Conservation (phyloP, 2,113 vertebrate species). For the Neogobius melanostomus region DNA sequence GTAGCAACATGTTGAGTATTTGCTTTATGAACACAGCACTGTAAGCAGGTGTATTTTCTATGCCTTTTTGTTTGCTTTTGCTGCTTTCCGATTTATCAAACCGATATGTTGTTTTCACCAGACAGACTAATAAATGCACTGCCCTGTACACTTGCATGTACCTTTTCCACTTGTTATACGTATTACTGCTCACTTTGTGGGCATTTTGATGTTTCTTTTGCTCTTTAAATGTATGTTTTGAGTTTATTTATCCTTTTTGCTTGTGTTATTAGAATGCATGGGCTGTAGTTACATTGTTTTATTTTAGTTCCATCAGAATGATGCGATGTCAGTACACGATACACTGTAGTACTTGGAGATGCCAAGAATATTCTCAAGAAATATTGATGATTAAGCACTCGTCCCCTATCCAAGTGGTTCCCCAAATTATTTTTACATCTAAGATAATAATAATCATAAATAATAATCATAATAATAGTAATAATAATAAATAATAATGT, state of each 20-base stretch:
- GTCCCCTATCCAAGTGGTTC: too few species aligned
- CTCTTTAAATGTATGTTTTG: conserved; percentile 1
- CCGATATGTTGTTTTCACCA: conserved; percentile 40
- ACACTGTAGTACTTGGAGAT: too few species aligned
- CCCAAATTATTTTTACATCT: too few species aligned
- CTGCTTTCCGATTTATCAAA: conserved; percentile 46
- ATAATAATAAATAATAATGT: too few species aligned
- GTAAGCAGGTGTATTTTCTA: conserved; percentile 35
- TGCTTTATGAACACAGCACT: conserved; percentile 24
- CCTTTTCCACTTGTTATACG: conserved; percentile 24
- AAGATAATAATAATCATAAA: too few species aligned
- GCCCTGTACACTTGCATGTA: conserved; percentile 13
- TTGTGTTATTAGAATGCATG: conserved; percentile 2
- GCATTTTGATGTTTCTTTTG: conserved; percentile 14
- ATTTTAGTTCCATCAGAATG: conserved; percentile 29
- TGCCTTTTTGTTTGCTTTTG: conserved; percentile 48
- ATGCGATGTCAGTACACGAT: not conserved
- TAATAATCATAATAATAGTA: too few species aligned
- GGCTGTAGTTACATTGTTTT: conserved; percentile 2
- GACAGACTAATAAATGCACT: conserved; percentile 32
- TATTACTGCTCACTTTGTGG: conserved; percentile 29
- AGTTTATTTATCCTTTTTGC: conserved; percentile 5
- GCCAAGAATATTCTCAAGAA: too few species aligned
- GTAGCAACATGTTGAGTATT: conserved; percentile 14
- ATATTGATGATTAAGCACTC: too few species aligned